Evolutionary conservation across 2,113 vertebrate genomes (phyloP).

Genomic region (Halcyon senegalensis): DNA sequence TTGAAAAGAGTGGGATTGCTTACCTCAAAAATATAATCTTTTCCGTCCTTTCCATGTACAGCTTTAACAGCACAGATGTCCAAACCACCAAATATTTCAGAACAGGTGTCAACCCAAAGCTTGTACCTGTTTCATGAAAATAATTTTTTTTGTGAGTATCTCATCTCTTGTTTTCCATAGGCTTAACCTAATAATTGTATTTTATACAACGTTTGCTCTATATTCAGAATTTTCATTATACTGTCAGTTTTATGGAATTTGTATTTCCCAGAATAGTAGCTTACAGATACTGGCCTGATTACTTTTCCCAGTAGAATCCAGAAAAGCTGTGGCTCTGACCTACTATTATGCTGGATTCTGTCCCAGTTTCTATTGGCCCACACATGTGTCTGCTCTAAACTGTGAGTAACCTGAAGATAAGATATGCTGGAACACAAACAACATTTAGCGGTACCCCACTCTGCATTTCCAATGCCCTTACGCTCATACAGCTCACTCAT

Average conservation of each 20-base stretch:
- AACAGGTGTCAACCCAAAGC: conserved; percentile 94
- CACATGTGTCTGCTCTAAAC: neutral
- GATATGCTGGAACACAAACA: neutral
- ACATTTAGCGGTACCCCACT: neutral
- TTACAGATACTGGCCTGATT: neutral
- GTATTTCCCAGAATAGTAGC: neutral
- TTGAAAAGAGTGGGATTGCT: conserved; percentile 16
- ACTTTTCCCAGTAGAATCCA: neutral
- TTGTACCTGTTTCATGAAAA: conserved; percentile 85
- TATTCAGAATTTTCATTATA: neutral
- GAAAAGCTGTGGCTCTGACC: neutral
- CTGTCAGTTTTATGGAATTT: neutral
- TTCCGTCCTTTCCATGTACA: conserved; percentile 96
- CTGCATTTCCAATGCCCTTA: neutral
- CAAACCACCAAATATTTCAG: conserved; percentile 94
- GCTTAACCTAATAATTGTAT: neutral
- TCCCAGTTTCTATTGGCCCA: neutral
- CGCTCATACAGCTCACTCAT: neutral
- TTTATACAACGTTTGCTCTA: neutral
- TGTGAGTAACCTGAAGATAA: neutral
- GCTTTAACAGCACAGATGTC: conserved; percentile 98
- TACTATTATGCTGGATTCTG: neutral
- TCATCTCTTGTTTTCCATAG: neutral
- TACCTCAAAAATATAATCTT: conserved; percentile 98
- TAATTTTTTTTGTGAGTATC: neutral